Conservation (phyloP, 2,888 invertebrate species). For the Tachina fera region DNA sequence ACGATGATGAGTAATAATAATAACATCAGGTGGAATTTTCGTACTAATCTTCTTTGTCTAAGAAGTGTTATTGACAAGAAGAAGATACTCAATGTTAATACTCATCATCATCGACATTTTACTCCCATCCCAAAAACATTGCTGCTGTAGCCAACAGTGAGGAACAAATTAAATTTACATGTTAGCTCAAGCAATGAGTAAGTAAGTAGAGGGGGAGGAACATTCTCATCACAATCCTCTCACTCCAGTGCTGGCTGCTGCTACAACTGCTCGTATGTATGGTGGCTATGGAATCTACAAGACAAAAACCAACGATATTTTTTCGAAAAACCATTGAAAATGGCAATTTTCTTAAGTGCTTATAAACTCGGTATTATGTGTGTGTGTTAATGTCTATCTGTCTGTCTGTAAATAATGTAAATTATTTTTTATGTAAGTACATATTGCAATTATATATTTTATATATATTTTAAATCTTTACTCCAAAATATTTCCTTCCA, state of each 20-base stretch:
- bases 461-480: slow-evolving; percentile 13
- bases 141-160: slow-evolving; percentile 16
- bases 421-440: slow-evolving; percentile 47
- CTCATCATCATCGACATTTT: slow-evolving; percentile 45
- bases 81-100: slow-evolving; percentile 26
- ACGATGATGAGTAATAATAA: slow-evolving; percentile 26
- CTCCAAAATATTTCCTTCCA: slow-evolving; percentile 23
- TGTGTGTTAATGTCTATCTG: slow-evolving; percentile 8
- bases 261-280: neutral
- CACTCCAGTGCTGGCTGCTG: neutral
- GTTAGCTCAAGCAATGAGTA: neutral
- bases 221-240: neutral
- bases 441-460: slow-evolving; percentile 52
- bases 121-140: slow-evolving; percentile 11
- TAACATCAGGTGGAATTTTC: slow-evolving; percentile 21
- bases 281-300: slow-evolving; percentile 5
- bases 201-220: neutral
- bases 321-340: slow-evolving; percentile 46
- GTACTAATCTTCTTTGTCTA: slow-evolving; percentile 35
- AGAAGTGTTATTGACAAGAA: slow-evolving; percentile 15
- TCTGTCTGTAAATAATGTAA: slow-evolving; percentile 60
- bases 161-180: slow-evolving; percentile 3
- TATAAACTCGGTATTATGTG: slow-evolving; percentile 25
- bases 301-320: slow-evolving; percentile 45
- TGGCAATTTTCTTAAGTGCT: slow-evolving; percentile 61